A percentile compares a stretch with the other conserved stretches of the same genome.
phyloP scores from a whole-genome alignment of 2,888 invertebrate species.

The Nysson spinosus region DNA sequence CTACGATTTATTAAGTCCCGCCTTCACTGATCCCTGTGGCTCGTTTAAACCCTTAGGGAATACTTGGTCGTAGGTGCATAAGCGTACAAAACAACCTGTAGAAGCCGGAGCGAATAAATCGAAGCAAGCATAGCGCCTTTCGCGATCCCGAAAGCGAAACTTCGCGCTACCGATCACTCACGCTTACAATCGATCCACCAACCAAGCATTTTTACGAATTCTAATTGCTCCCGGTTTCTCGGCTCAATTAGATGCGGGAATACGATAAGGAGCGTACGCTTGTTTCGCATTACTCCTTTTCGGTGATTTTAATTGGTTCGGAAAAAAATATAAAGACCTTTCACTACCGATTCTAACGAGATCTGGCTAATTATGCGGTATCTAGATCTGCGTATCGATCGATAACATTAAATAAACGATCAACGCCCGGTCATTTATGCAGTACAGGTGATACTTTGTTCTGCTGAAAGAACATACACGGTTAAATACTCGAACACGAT shows the following conservation, averaged over 20 bases:
- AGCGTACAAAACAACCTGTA: slow-evolving; percentile 1
- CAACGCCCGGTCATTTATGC: too few relatives aligned
- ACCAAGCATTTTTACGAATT: slow-evolving; percentile 7
- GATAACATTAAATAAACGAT: too few relatives aligned
- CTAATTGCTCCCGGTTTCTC: not conserved
- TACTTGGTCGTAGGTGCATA: slow-evolving; percentile 3
- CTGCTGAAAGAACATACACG: too few relatives aligned
- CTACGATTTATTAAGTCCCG: slow-evolving; percentile 69
- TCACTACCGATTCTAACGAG: slow-evolving; percentile 1
- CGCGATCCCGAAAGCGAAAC: slow-evolving; percentile 41
- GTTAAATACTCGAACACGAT: too few relatives aligned
- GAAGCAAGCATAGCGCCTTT: slow-evolving; percentile 8
- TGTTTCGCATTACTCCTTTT: slow-evolving; percentile 1
- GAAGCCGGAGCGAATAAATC: slow-evolving; percentile 14
- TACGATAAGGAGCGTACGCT: slow-evolving; percentile 10
- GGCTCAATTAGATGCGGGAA: not conserved
- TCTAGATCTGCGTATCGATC: not conserved
- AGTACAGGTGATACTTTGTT: too few relatives aligned
- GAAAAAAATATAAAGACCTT: slow-evolving; percentile 5
- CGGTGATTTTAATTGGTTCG: slow-evolving; percentile 6
- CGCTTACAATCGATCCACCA: not conserved
- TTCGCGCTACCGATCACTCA: slow-evolving; percentile 20
- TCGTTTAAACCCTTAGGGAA: slow-evolving; percentile 20
- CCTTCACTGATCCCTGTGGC: slow-evolving; percentile 20
- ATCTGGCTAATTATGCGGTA: slow-evolving; percentile 4